phyloP scores from a whole-genome alignment of 2,113 vertebrate species.

The Melospiza melodia region DNA sequence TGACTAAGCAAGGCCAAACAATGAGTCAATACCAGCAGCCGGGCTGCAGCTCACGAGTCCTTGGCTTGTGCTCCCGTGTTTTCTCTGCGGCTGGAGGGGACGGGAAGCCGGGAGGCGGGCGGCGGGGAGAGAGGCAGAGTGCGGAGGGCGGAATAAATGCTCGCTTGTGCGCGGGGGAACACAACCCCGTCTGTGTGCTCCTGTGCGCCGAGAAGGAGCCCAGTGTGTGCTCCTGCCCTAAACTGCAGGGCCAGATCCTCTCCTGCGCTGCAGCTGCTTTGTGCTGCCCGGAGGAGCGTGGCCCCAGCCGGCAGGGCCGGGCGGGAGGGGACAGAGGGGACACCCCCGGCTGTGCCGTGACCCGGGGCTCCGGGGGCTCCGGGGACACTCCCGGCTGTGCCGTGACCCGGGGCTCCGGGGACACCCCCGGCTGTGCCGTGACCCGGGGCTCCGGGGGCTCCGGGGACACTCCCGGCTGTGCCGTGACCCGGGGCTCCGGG shows the following conservation, averaged over 20 bases:
- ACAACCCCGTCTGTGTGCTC: slow-evolving; percentile 3
- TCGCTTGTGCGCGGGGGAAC: not conserved
- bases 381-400: not conserved
- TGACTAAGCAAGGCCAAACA: not conserved
- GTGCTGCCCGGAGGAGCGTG: not conserved
- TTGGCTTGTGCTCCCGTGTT: slow-evolving; percentile 11
- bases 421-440: fast-evolving
- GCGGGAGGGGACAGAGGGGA: not conserved
- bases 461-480: not conserved
- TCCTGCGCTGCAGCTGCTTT: slow-evolving; percentile 5
- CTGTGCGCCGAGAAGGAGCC: not conserved
- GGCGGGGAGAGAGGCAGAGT: not conserved
- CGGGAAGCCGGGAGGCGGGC: not conserved
- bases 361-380: fast-evolving
- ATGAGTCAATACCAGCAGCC: not conserved
- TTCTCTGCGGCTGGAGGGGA: not conserved
- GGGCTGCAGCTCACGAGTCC: not conserved
- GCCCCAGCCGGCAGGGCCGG: not conserved
- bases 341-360: fast-evolving
- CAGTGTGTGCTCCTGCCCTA: not conserved
- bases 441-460: fast-evolving
- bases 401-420: not conserved
- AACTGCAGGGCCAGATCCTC: not conserved
- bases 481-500: no score
- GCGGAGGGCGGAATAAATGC: not conserved